Evolutionary conservation across 2,888 invertebrate genomes (phyloP).

Genomic region (Athalia rosae): DNA sequence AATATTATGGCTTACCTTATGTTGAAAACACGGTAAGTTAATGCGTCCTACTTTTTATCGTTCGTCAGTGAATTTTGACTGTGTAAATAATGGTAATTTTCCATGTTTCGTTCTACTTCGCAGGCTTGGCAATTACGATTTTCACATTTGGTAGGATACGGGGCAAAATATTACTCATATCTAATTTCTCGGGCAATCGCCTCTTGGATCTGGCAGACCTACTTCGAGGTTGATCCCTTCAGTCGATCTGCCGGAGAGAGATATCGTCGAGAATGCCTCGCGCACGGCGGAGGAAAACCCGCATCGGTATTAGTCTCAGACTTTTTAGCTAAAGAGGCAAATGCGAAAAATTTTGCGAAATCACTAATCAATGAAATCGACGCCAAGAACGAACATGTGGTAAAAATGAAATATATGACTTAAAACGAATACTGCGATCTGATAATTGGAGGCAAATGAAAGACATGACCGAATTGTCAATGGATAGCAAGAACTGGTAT

Average conservation of each 20-base stretch:
- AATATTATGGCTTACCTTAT: slow-evolving; percentile 91
- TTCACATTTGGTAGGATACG: slow-evolving; percentile 97
- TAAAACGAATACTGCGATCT: neutral
- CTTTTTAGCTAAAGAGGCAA: slow-evolving; percentile 86
- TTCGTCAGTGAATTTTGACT: neutral
- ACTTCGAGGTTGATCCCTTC: slow-evolving; percentile 88
- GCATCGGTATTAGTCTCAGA: slow-evolving; percentile 86
- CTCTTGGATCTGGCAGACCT: slow-evolving; percentile 92
- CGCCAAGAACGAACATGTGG: slow-evolving; percentile 76
- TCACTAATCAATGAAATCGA: slow-evolving; percentile 87
- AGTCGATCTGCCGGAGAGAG: slow-evolving; percentile 85
- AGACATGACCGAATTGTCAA: neutral
- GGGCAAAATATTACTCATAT: slow-evolving; percentile 99
- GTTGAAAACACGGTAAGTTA: slow-evolving; percentile 86
- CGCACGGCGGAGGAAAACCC: slow-evolving; percentile 92
- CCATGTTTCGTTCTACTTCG: slow-evolving; percentile 50
- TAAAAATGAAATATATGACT: slow-evolving; percentile 56
- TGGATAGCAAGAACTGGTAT: slow-evolving; percentile 34
- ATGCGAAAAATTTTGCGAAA: slow-evolving; percentile 84
- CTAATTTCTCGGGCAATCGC: slow-evolving; percentile 95
- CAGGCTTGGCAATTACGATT: slow-evolving; percentile 97
- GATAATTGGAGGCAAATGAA: neutral
- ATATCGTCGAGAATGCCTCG: slow-evolving; percentile 85
- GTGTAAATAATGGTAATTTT: neutral
- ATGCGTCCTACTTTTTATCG: neutral